These are phyloP conservation scores for Galaxea fascicularis DNA, from an alignment of 92 coral and sea anemone species.

Conservation along the genomic window DNA sequence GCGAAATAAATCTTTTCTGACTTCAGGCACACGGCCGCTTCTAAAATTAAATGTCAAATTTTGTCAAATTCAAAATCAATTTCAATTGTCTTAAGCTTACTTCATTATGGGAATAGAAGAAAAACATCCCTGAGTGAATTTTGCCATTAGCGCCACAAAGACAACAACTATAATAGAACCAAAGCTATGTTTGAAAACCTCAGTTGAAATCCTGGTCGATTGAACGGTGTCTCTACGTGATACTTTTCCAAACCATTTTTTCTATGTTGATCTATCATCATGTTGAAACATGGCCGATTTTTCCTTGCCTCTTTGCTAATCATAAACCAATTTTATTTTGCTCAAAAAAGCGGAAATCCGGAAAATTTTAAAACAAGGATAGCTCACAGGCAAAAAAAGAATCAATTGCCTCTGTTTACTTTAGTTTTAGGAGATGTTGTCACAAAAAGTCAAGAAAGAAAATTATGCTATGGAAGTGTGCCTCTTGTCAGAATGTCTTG, in stretches of 20 bases:
- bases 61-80: neutral
- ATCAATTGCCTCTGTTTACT: conserved; percentile 8
- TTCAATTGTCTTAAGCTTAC: neutral
- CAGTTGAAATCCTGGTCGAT: neutral
- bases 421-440: neutral
- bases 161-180: neutral
- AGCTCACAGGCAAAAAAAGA: neutral
- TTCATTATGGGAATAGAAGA: neutral
- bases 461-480: neutral
- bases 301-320: neutral
- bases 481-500: too few species aligned
- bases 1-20: too few species aligned
- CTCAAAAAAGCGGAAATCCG: conserved; percentile 35
- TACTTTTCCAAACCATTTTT: neutral
- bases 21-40: neutral
- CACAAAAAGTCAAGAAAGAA: neutral
- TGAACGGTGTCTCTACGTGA: neutral
- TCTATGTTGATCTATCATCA: neutral
- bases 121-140: neutral
- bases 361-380: conserved; percentile 4
- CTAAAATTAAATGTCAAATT: neutral
- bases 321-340: neutral
- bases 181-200: neutral
- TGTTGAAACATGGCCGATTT: neutral
- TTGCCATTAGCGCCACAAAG: neutral